Evolutionary conservation across 2,113 vertebrate genomes (phyloP), one percentile per base, ranked within the genome.

Genomic region (Oryzias woworae): DNA sequence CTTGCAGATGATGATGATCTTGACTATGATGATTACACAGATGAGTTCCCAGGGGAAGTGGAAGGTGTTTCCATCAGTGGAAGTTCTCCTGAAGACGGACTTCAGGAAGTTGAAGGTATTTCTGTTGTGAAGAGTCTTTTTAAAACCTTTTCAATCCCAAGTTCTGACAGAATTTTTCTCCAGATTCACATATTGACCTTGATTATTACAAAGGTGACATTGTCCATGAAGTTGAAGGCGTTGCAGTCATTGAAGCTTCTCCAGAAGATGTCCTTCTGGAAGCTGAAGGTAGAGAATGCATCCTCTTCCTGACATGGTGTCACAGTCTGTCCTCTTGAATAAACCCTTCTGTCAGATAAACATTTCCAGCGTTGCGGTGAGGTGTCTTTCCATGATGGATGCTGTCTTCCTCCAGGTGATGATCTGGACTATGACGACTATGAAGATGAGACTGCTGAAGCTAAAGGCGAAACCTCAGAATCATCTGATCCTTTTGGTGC

Each of bases 371-470:
- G 20, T 20, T 28, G 26, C 26, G 5, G 26, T 28, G 26, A 28
- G 26, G 7, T 28, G 26, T 28, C 7, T 28, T 16, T 3, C 14
- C 42, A 14, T 28, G 44, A 69, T 23, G 26, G 18, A 1, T 0
- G 13, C 4, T 4, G 10, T 3, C 49, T 3, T 14, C 53, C 13
- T 47, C 14, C 53, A 80, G 82, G 52, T 31, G 22, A 58, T 4
- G 1, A 7, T 36, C n/a, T 7, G 15, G 14, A 68, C 3, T n/a
- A 44, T 1, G 59, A 62, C 0, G 1, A 22, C 0, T 17, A 16
- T 22, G 46, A 71, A 0, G 65, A 60, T 10, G 14, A 2, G 22
- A 3, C 43, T 71, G 70, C 66, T 18, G 52, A 52, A 49, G 46
- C 63, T 1, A 42, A 45, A 57, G 73, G 65, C 8, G 7, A 24